phyloP scores from a whole-genome alignment of 2,797 vertebrate species.

The Sitta carolinensis region DNA sequence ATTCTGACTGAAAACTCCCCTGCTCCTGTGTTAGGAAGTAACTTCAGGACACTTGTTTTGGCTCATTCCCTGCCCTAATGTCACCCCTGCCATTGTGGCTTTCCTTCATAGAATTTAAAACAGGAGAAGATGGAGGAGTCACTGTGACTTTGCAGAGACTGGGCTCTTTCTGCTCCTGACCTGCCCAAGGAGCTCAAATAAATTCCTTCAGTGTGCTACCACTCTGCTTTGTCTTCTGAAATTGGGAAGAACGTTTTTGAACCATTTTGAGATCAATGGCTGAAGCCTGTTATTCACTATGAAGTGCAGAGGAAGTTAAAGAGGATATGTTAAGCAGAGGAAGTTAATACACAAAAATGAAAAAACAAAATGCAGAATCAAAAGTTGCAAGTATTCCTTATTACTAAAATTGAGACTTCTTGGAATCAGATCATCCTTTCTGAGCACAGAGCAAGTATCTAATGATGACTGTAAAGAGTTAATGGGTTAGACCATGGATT shows the following conservation, averaged over 20 bases:
- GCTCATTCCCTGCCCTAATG: not conserved
- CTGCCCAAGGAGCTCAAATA: not conserved
- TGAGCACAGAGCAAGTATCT: not conserved
- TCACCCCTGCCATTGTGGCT: not conserved
- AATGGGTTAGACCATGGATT: not conserved
- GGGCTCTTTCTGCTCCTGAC: not conserved
- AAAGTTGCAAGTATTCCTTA: not conserved
- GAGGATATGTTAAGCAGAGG: not conserved
- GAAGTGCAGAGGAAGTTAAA: not conserved
- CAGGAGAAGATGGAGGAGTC: not conserved
- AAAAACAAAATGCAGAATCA: not conserved
- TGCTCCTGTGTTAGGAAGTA: not conserved
- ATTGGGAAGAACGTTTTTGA: fast-evolving
- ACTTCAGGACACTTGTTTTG: not conserved
- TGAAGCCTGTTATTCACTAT: not conserved
- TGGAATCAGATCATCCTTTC: not conserved
- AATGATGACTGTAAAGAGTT: not conserved
- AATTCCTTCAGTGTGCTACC: not conserved
- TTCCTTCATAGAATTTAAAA: not conserved
- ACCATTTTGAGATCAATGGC: not conserved
- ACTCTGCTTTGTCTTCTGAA: not conserved
- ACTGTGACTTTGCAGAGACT: not conserved
- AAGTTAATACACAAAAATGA: not conserved
- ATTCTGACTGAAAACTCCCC: not conserved
- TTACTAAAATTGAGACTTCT: not conserved